Base-by-base conservation (phyloP, 1,140 invertebrate genomes). In the Drusus annulatus region DNA sequence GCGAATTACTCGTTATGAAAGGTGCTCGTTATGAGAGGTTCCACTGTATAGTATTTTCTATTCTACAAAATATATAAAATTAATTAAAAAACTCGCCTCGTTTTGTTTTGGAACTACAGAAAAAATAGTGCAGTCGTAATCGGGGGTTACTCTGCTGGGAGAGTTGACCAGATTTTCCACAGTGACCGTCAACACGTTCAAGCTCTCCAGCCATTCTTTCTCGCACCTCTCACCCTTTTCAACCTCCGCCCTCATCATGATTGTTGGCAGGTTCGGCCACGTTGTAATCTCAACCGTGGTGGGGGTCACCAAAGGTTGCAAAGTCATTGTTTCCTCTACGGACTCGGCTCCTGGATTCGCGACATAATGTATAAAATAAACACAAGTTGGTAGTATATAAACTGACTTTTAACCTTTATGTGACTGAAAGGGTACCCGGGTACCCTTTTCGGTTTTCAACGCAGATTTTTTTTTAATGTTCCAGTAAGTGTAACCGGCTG, bases 91-190 rank as follows among this genome's bases (percentile, higher is more conserved):
- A 36, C 56, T 7, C 15, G 54, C 68, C 50, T 71, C 68, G 21
- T 71, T 51, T 51, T 71, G 52, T 56, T 58, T 75, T 28, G 71
- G 71, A 45, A 75, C n/a, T 13, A 56, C n/a, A 6, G 54, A 36
- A 25, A 36, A 75, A 1, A 75, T 17, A 17, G 71, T 58, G 52
- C 71, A 75, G 31, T 75, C 71, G 28, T 36, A 75, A 17, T 75
- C 71, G 3, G 16, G 5, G 6, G 51, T 75, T 17, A 75, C 28
- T 5, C 28, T 36, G 16, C 16, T 58, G 10, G 71, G 71, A 28
- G 45, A 52, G 36, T 75, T 28, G 4, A 23, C 56, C 54, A 75
- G 7, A 15, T 8, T 31, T 23, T 75, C 71, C 16, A 31, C 45
- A 6, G 71, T 75, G 6, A 75, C 13, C 2, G 71, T 56, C 17